Evolutionary conservation across 2,113 vertebrate species (phyloP), one percentile per base, ranked within the genome.

Genomic region (Odontophorus gujanensis): DNA sequence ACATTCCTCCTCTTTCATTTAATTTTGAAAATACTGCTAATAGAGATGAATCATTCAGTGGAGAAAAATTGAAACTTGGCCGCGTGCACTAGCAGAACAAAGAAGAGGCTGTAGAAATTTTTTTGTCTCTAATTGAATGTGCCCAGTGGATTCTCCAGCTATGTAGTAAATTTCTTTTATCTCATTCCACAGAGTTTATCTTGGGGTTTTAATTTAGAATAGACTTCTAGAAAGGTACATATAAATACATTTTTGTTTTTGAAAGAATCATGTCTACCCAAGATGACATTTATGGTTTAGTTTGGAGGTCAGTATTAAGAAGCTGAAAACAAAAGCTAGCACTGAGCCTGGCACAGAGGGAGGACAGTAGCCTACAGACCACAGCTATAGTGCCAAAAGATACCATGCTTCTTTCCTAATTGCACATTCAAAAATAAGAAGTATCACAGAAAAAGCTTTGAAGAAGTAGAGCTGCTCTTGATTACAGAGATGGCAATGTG

Each of bases 1-100:
- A 90, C 85, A 78, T 92, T 92, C 82, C 90, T 95, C 79, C 76
- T 81, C 79, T 95, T 86, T 86, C 92, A 90, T 94, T 95, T 94
- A 93, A 89, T 96, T 96, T 94, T 85, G 76, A 92, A 94, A 90
- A 92, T 91, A 66, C n/a, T 90, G 61, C 76, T 95, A 92, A 92
- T 86, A 78, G 87, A 77, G 91, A 81, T 95, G 90, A 96, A 86
- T 87, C 85, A 93, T 66, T 85, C 82, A 92, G 84, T 65, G 78
- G 47, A 87, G 74, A 81, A 58, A 89, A 85, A 75, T 51, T 78
- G 62, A 77, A 81, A 61, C 66, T 71, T 93, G 82, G 59, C 84
- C 87, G 15, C 1, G 4, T 76, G 62, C 91, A 61, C 74, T 57
- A 48, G 43, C 16, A 94, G 84, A 84, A 59, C 51, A 83, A 82